Base-by-base conservation (phyloP, 2,113 vertebrate genomes). In the Meleagris gallopavo region DNA sequence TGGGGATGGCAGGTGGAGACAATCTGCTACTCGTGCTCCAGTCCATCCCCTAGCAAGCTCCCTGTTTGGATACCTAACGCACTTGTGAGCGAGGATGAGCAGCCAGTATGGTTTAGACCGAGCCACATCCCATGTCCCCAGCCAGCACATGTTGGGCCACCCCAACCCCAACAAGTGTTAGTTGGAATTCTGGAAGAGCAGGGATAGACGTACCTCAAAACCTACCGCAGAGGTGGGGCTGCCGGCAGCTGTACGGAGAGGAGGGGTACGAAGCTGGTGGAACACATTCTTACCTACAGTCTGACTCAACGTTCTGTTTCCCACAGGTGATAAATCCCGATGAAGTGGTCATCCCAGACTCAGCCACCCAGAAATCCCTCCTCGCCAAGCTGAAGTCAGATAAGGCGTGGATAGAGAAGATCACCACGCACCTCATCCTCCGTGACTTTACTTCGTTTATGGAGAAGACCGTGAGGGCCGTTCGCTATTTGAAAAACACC, bases 391-490 rank as follows among this genome's bases (percentile, higher is more conserved):
- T 98, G 45, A 64, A 85, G 36, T 88, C 95, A 0, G 73, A 77
- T 14, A 80, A 57, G 4, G 43, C 27, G 2, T 99, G 98, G 98
- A 80, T 86, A 13, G 96, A 93, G 72, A 98, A 96, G 77, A 96
- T 97, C 61, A 97, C 65, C 1, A 96, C 89, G 1, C 96, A 98
- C 45, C 94, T 97, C 65, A 97, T 99, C 95, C 97, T 99, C 74
- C 83, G 89, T 43, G 77, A 97, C 27, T 97, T 99, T 62, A 95
- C 92, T 70, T 18, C 75, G 1, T 99, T 99, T 97, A 97, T 99
- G 93, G 81, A 98, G 52, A 96, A 97, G 25, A 91, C 97, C 4
- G 86, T 96, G 69, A 97, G 98, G 66, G 97, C 96, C 0, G 7
- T 99, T 36, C 94, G 95, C 6, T 84, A 86, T 71, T 40, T 96